Base-by-base conservation (phyloP, 2,797 vertebrate genomes). In the Leuciscus waleckii region DNA sequence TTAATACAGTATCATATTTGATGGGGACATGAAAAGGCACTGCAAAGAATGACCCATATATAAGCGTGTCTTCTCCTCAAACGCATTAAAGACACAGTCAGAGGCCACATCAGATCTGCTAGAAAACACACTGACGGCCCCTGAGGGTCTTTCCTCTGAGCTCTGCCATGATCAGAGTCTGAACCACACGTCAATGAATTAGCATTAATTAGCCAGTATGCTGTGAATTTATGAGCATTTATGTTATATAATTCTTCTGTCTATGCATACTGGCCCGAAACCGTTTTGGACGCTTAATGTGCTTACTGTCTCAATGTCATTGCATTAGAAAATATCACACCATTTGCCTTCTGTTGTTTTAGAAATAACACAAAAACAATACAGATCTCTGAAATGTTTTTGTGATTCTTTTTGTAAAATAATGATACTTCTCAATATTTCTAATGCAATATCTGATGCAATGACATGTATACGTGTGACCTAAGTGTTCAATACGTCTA, bases 111-210 rank as follows among this genome's bases (percentile, higher is more conserved):
- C 35, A 77, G 54, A 58, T 77, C 54, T 9, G 37, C 54, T 61
- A 41, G 54, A 41, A 61, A 61, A 78, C 76, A 37, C 67, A 78
- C 54, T 3, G 56, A 43, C 37, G 5, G 11, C 37, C 75, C 75
- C 54, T 19, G 76, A 63, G 76, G 76, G 37, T 41, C 76, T 63
- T 58, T 58, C 74, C 51, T 3, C 74, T 54, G 73, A 75, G 51
- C 13, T 35, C 35, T 16, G 51, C 54, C 21, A 77, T 29, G 54
- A 61, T 41, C 56, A 61, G 76, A 1, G 2, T 58, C 23, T 39
- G 35, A 77, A 77, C 7, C 13, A 26, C 75, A 19, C 41, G 1
- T 17, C 54, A 3, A 5, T 39, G 1, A 39, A 2, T 61, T 61
- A 9, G 1, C 35, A 26, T 61, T 43, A 26, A 61, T 78, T 61